A percentile compares a stretch with the other conserved stretches of the same genome.
Evolutionary conservation across 1,140 invertebrate species (phyloP).

Genomic region (Hycleus cichorii): DNA sequence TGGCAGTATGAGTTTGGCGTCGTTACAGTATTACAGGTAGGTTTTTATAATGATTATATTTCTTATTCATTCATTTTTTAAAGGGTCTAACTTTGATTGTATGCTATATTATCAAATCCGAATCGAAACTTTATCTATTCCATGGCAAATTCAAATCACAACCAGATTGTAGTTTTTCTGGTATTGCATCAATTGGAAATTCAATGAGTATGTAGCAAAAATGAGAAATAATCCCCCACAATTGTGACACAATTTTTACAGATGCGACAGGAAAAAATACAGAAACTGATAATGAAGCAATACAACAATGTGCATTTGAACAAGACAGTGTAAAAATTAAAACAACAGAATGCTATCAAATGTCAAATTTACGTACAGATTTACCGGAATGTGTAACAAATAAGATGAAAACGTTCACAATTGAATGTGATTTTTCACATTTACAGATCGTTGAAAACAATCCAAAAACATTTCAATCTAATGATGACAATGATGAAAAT

Average conservation of each 20-base stretch:
- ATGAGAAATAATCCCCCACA: too few species aligned
- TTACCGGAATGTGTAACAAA: constrained; percentile 7
- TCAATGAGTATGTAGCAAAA: constrained; percentile 22
- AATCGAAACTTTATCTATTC: constrained; percentile 22
- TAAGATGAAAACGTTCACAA: constrained; percentile 4
- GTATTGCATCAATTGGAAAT: constrained; percentile 19
- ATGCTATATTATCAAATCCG: constrained; percentile 28
- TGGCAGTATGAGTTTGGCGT: constrained; percentile 29
- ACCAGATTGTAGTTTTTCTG: constrained; percentile 19
- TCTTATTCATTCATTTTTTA: neutral
- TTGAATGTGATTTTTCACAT: constrained; percentile 21
- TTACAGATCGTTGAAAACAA: constrained; percentile 17
- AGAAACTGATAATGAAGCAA: constrained; percentile 28
- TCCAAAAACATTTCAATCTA: neutral
- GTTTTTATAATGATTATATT: neutral
- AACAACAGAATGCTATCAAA: constrained; percentile 11
- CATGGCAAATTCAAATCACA: constrained; percentile 11
- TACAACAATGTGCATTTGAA: constrained; percentile 18
- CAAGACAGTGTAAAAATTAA: constrained; percentile 14
- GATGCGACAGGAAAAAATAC: constrained; percentile 30
- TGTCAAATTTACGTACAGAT: constrained; percentile 6
- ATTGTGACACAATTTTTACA: constrained; percentile 5
- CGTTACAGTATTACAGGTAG: constrained; percentile 24
- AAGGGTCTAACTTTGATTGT: constrained; percentile 23
- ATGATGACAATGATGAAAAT: too few species aligned